Percentiles rank a stretch among this genome's conserved stretches.
Conservation (phyloP, 2,113 vertebrate species). For the Laticauda colubrina region DNA sequence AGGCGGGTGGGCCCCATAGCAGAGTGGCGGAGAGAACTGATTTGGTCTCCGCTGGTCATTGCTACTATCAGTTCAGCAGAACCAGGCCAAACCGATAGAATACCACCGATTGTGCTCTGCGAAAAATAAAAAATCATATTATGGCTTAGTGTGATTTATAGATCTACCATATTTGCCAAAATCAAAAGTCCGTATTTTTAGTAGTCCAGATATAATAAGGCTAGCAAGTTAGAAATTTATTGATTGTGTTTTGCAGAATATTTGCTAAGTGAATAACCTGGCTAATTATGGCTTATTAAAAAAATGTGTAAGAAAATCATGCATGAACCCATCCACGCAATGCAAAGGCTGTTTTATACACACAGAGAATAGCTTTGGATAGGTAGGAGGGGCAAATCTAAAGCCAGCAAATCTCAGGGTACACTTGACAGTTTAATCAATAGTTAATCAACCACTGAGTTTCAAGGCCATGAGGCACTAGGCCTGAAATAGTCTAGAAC, state of each 20-base stretch:
- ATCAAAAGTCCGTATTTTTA: not conserved
- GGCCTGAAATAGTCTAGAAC: not conserved
- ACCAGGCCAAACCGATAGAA: no score
- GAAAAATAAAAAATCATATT: not conserved
- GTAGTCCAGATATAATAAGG: not conserved
- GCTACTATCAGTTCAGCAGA: no score
- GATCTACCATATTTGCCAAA: not conserved
- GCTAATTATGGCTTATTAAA: not conserved
- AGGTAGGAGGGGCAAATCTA: not conserved
- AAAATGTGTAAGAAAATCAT: not conserved
- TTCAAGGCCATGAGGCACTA: not conserved
- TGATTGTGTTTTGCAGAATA: not conserved
- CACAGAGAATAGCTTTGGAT: not conserved
- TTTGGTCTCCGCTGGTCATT: no score
- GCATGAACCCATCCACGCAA: not conserved
- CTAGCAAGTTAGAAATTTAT: not conserved
- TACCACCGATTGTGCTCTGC: not conserved
- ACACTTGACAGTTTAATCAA: not conserved
- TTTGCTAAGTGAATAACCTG: not conserved
- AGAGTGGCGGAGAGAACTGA: no score
- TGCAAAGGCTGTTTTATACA: not conserved
- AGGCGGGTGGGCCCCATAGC: no score
- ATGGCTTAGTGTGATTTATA: not conserved
- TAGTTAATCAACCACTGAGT: not conserved
- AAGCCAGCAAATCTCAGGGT: not conserved